Evolutionary conservation across 2,113 vertebrate genomes (phyloP).

Genomic region (Bombycilla garrulus): DNA sequence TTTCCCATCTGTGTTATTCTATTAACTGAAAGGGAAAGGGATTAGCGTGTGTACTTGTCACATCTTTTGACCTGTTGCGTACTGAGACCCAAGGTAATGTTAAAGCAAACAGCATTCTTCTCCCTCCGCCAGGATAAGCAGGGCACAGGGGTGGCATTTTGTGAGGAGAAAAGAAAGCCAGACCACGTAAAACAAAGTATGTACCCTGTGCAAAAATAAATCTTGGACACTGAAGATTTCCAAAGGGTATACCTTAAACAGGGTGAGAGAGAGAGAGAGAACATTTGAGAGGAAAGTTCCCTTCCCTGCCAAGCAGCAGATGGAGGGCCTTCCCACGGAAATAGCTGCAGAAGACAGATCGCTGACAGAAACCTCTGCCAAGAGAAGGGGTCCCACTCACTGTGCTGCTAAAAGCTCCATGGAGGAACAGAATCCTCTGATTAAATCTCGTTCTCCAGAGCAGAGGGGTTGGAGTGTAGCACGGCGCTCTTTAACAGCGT

Average conservation of each 20-base stretch:
- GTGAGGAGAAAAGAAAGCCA: not conserved
- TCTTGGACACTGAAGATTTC: constrained; percentile 19
- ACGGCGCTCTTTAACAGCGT: rapidly evolving
- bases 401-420: not conserved
- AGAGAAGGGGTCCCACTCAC: constrained; percentile 37
- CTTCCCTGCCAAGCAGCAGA: constrained; percentile 72
- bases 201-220: constrained; percentile 34
- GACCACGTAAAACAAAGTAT: constrained; percentile 8
- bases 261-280: not conserved
- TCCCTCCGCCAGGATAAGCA: constrained; percentile 21
- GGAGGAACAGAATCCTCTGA: not conserved
- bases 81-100: constrained; percentile 60
- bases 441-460: not conserved
- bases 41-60: constrained; percentile 73
- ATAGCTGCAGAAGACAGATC: constrained; percentile 68
- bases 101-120: constrained; percentile 66
- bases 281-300: constrained; percentile 70
- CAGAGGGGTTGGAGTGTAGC: not conserved
- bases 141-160: not conserved
- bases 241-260: constrained; percentile 60
- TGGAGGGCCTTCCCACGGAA: constrained; percentile 75
- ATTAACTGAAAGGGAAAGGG: constrained; percentile 72
- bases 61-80: constrained; percentile 73
- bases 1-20: constrained; percentile 80
- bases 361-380: constrained; percentile 64